phyloP scores from a whole-genome alignment of 2,888 invertebrate genomes.

The Dynastes tityus region DNA sequence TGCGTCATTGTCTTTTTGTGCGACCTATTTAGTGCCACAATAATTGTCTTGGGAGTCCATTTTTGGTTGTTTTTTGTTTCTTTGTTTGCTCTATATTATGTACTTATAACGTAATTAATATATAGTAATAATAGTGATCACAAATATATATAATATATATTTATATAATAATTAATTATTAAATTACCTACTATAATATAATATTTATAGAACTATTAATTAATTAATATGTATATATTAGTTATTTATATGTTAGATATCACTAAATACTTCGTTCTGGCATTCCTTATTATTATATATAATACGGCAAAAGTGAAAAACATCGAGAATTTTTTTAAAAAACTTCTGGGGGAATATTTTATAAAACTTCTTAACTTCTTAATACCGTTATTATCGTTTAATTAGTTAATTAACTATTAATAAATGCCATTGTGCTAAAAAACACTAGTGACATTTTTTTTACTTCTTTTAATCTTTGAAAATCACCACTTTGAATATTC shows the following conservation, averaged over 20 bases:
- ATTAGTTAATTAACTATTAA: constrained; percentile 35
- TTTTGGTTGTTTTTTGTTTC: constrained; percentile 33
- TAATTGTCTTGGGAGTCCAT: constrained; percentile 66
- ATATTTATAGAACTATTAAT: constrained; percentile 14
- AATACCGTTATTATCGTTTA: background rate
- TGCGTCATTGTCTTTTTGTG: constrained; percentile 25
- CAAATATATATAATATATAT: constrained; percentile 53
- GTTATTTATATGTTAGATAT: constrained; percentile 55
- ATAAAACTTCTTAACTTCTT: constrained; percentile 53
- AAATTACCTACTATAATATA: constrained; percentile 22
- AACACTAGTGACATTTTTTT: constrained; percentile 36
- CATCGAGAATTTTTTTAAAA: constrained; percentile 54
- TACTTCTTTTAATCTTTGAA: constrained; percentile 2
- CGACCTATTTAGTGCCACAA: constrained; percentile 62
- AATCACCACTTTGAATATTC: constrained; percentile 38
- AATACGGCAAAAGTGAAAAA: constrained; percentile 63
- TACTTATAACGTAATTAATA: constrained; percentile 54
- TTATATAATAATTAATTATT: constrained; percentile 7
- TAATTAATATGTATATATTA: background rate
- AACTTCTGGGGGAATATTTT: constrained; percentile 44
- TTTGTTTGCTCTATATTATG: background rate
- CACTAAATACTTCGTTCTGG: constrained; percentile 57
- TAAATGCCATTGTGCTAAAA: constrained; percentile 51
- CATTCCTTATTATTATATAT: constrained; percentile 48
- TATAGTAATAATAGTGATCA: constrained; percentile 55